Conservation (phyloP, 2,113 vertebrate genomes). For the Clarias macrocephalus region DNA sequence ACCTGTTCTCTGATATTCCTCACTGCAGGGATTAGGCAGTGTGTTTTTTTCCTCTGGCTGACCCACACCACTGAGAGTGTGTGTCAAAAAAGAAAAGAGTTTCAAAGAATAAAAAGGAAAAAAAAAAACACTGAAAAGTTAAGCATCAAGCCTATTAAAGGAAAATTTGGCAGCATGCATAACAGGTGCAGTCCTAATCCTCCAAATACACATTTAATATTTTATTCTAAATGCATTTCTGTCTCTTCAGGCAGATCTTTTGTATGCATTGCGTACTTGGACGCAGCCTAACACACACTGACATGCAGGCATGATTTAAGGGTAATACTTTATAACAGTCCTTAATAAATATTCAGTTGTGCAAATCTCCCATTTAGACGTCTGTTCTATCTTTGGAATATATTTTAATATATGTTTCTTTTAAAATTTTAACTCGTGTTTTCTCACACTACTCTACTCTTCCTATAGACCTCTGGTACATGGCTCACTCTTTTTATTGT, state of each 20-base stretch:
- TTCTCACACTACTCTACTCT: too few species aligned
- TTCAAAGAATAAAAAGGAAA: not conserved
- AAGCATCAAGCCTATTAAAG: conserved; percentile 51
- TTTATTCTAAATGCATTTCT: conserved; percentile 37
- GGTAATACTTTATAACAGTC: not conserved
- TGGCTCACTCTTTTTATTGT: too few species aligned
- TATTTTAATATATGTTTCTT: too few species aligned
- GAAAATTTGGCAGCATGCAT: conserved; percentile 64
- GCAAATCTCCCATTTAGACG: not conserved
- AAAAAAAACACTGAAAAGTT: conserved; percentile 39
- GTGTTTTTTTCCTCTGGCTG: conserved; percentile 29
- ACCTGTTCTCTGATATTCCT: conserved; percentile 71
- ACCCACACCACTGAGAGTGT: conserved; percentile 33
- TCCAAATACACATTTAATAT: conserved; percentile 72
- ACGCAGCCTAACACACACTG: not conserved
- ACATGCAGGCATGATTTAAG: not conserved
- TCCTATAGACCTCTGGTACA: too few species aligned
- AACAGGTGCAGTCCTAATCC: conserved; percentile 72
- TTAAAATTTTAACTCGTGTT: too few species aligned
- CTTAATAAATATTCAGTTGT: not conserved
- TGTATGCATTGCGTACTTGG: not conserved
- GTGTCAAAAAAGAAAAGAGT: conserved; percentile 18
- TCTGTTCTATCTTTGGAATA: not conserved
- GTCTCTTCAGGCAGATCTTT: conserved; percentile 14
- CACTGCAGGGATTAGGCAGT: conserved; percentile 47